These are phyloP conservation scores for Gila orcuttii DNA, from an alignment of 2,113 vertebrate species.

Conservation along the genomic window DNA sequence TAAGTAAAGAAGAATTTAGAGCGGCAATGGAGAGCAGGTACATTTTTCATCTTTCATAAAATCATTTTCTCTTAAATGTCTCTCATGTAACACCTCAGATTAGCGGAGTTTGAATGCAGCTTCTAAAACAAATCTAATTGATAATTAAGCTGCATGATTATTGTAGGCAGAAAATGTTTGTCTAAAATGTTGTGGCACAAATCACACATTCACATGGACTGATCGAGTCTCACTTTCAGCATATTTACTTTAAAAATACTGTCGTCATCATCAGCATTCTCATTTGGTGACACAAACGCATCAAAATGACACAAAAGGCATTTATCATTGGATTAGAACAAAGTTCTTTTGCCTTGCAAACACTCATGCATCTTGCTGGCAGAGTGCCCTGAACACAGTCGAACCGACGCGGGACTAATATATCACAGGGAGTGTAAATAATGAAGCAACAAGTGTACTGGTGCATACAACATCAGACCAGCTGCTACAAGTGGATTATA, in stretches of 20 bases:
- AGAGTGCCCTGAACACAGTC: no score
- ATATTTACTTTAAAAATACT: not conserved
- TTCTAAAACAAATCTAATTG: no score
- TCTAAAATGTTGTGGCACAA: not conserved
- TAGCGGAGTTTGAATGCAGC: no score
- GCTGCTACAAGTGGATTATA: no score
- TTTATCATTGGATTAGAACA: not conserved
- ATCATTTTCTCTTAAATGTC: not conserved
- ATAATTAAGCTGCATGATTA: not conserved
- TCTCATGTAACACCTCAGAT: no score
- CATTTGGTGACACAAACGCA: not conserved
- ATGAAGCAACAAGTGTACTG: no score
- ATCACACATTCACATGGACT: not conserved
- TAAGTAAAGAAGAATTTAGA: slow-evolving; percentile 64
- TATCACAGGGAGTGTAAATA: no score
- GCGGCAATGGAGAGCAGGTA: slow-evolving; percentile 58
- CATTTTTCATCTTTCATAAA: not conserved
- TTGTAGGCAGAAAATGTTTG: not conserved
- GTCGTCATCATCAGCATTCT: not conserved
- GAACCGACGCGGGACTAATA: no score
- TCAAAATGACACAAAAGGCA: not conserved
- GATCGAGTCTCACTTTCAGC: not conserved
- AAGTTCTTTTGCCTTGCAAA: no score
- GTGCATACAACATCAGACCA: no score
- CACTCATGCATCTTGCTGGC: no score